These are phyloP conservation scores for Porites lutea DNA, from an alignment of 64 coral and sea anemone species.

Conservation along the genomic window DNA sequence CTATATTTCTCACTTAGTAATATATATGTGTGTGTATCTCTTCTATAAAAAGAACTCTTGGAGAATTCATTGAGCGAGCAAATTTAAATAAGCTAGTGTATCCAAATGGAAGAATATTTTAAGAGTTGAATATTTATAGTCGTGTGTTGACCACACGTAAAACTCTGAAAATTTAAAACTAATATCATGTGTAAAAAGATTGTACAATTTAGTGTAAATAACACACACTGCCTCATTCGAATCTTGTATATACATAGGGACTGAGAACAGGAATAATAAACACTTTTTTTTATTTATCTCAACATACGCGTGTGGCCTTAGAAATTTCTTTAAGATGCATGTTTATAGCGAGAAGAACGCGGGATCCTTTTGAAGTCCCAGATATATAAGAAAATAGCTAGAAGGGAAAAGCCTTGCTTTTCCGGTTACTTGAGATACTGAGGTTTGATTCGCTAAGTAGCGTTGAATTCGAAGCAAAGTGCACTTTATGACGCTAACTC, in stretches of 20 bases:
- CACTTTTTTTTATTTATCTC: constrained; percentile 55
- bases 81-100: constrained; percentile 48
- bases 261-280: constrained; percentile 45
- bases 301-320: constrained; percentile 13
- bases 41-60: not conserved
- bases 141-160: constrained; percentile 49
- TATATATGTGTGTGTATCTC: not conserved
- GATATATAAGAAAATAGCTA: constrained; percentile 37
- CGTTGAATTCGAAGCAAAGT: constrained; percentile 18
- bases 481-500: constrained; percentile 16
- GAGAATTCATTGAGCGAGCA: constrained; percentile 35
- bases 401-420: not conserved
- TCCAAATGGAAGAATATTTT: constrained; percentile 49
- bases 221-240: constrained; percentile 1
- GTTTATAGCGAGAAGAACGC: constrained; percentile 11
- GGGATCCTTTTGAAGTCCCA: constrained; percentile 40
- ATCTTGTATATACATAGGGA: constrained; percentile 52
- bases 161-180: constrained; percentile 9
- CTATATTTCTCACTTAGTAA: constrained; percentile 27
- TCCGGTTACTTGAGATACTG: constrained; percentile 14
- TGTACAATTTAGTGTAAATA: constrained; percentile 48
- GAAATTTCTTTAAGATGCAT: constrained; percentile 25
- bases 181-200: not conserved
- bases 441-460: constrained; percentile 44
- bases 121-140: constrained; percentile 45